A percentile compares a stretch with the other conserved stretches of the same genome.
These are phyloP conservation scores for Pseudochirops corinnae DNA, from an alignment of 2,797 vertebrate genomes.

Conservation along the genomic window DNA sequence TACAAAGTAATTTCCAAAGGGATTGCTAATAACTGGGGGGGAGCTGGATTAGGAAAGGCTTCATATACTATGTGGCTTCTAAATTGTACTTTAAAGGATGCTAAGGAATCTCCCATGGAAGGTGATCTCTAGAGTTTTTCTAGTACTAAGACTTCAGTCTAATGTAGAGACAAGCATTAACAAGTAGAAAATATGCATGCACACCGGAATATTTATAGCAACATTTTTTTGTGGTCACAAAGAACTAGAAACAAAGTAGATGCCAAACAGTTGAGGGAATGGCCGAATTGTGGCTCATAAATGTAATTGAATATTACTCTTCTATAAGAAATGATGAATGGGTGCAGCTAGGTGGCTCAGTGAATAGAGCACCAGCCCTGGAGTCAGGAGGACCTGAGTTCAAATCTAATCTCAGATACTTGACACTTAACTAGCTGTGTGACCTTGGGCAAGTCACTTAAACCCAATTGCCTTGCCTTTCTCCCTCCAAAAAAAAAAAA, in stretches of 20 bases:
- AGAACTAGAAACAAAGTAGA: not conserved
- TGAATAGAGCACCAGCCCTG: too few species aligned
- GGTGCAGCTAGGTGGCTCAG: too few species aligned
- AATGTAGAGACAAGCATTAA: not conserved
- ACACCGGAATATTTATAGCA: not conserved
- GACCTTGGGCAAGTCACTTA: too few species aligned
- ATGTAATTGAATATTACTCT: not conserved
- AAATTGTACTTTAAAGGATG: not conserved
- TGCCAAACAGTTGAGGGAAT: not conserved
- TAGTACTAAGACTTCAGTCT: not conserved
- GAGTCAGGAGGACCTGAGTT: too few species aligned
- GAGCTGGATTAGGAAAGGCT: not conserved
- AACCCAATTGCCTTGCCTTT: too few species aligned
- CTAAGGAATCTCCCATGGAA: not conserved
- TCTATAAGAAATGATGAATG: not conserved
- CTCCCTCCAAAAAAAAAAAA: too few species aligned
- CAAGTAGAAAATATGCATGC: not conserved
- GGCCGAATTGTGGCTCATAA: not conserved
- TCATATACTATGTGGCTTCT: not conserved
- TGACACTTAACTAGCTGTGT: too few species aligned
- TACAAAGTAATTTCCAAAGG: not conserved
- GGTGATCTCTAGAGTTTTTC: not conserved
- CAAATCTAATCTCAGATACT: too few species aligned
- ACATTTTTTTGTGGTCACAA: not conserved
- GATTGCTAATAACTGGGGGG: not conserved